A percentile compares a stretch with the other conserved stretches of the same genome.
Conservation (phyloP, 2,113 vertebrate species). For the Lepisosteus oculatus region DNA sequence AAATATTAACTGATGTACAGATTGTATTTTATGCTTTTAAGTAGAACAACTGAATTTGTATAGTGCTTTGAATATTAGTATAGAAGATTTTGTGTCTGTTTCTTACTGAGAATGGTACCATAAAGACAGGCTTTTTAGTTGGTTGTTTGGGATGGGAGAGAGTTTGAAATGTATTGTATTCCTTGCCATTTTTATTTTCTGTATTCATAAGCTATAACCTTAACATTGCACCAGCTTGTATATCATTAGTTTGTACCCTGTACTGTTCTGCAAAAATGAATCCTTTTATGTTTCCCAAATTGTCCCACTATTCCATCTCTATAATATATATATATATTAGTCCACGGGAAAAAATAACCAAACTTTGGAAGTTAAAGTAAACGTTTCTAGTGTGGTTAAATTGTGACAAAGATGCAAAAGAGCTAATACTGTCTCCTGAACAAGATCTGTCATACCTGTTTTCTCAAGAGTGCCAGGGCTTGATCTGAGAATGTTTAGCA, state of each 20-base stretch:
- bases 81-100: conserved; percentile 53
- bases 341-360: not conserved
- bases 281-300: conserved; percentile 1
- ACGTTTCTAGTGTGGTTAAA: not conserved
- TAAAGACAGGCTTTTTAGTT: conserved; percentile 20
- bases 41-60: conserved; percentile 72
- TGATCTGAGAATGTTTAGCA: not conserved
- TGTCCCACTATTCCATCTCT: conserved; percentile 1
- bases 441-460: not conserved
- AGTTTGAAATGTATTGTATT: conserved; percentile 33
- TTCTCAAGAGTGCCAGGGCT: not conserved
- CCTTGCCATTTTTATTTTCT: conserved; percentile 30
- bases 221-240: conserved; percentile 5
- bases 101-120: conserved; percentile 46
- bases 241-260: not conserved
- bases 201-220: not conserved
- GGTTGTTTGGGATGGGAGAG: conserved; percentile 13
- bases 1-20: conserved; percentile 69
- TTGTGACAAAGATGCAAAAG: not conserved
- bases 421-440: not conserved
- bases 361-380: not conserved
- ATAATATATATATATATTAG: not conserved
- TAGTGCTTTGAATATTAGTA: conserved; percentile 75
- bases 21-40: conserved; percentile 86
- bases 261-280: not conserved